A percentile compares a stretch with the other conserved stretches of the same genome.
Conservation (phyloP, 2,888 invertebrate species). For the Xestia sexstrigata region DNA sequence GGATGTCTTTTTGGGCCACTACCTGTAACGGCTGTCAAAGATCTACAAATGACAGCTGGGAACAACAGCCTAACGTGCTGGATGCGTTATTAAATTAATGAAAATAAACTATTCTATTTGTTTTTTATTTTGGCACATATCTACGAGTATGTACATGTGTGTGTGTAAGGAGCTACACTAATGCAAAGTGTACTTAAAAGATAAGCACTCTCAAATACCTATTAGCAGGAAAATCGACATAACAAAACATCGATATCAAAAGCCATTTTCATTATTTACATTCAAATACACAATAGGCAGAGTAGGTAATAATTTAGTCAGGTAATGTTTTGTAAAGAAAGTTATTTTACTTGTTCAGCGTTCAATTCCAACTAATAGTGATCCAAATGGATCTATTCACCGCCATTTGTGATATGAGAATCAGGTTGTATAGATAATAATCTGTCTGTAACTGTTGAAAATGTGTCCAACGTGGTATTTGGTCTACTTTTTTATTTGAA, state of each 20-base stretch:
- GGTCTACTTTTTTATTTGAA: neutral
- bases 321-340: slow-evolving; percentile 49
- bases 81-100: neutral
- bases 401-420: slow-evolving; percentile 50
- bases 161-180: neutral
- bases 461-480: slow-evolving; percentile 7
- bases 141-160: neutral
- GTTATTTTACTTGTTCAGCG: slow-evolving; percentile 48
- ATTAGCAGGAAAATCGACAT: slow-evolving; percentile 30
- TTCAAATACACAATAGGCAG: slow-evolving; percentile 46
- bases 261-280: slow-evolving; percentile 46
- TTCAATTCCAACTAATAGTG: slow-evolving; percentile 51
- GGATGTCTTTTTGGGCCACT: too few species aligned
- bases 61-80: too few species aligned
- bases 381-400: slow-evolving; percentile 64
- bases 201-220: slow-evolving; percentile 26
- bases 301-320: slow-evolving; percentile 36
- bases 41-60: too few species aligned
- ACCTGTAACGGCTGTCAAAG: too few species aligned
- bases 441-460: slow-evolving; percentile 47
- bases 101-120: slow-evolving; percentile 2
- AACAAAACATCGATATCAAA: slow-evolving; percentile 31
- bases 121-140: neutral
- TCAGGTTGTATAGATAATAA: slow-evolving; percentile 43
- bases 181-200: slow-evolving; percentile 13